A percentile compares a stretch with the other conserved stretches of the same genome.
Evolutionary conservation across 2,888 invertebrate genomes (phyloP).

Genomic region (Desoria tigrina): DNA sequence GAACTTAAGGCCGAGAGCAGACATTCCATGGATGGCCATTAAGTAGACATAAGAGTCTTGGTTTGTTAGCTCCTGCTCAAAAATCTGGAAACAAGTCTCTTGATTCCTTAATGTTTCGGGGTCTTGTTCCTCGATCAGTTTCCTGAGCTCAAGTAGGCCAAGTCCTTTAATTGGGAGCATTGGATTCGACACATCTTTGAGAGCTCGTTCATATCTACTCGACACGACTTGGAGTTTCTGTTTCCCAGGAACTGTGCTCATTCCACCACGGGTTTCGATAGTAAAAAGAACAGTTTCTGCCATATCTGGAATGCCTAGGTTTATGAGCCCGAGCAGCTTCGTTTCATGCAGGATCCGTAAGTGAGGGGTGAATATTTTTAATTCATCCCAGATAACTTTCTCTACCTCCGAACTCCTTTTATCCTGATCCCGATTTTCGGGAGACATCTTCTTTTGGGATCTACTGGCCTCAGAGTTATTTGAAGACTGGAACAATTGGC

Average conservation of each 20-base stretch:
- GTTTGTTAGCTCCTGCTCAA: slow-evolving; percentile 74
- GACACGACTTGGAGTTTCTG: slow-evolving; percentile 47
- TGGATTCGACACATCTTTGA: slow-evolving; percentile 69
- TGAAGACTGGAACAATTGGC: background rate
- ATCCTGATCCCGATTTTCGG: background rate
- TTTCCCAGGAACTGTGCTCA: slow-evolving; percentile 38
- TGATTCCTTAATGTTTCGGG: slow-evolving; percentile 66
- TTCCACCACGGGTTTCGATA: slow-evolving; percentile 44
- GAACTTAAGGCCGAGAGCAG: slow-evolving; percentile 67
- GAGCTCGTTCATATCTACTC: slow-evolving; percentile 65
- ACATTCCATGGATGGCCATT: slow-evolving; percentile 73
- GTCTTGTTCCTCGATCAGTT: slow-evolving; percentile 70
- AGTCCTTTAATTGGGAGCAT: slow-evolving; percentile 79
- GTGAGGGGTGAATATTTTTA: slow-evolving; percentile 40
- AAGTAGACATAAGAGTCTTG: slow-evolving; percentile 81
- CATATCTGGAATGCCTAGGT: slow-evolving; percentile 36
- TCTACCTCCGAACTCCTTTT: slow-evolving; percentile 1
- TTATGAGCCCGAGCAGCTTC: slow-evolving; percentile 20
- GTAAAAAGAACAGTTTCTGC: slow-evolving; percentile 42
- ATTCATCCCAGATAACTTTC: slow-evolving; percentile 34
- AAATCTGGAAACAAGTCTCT: slow-evolving; percentile 68
- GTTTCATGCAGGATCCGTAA: slow-evolving; percentile 31
- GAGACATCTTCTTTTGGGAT: background rate
- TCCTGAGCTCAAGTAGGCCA: slow-evolving; percentile 71
- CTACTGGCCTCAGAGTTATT: background rate